These are phyloP conservation scores for Lapara coniferarum DNA, from an alignment of 2,888 invertebrate genomes.

Conservation along the genomic window DNA sequence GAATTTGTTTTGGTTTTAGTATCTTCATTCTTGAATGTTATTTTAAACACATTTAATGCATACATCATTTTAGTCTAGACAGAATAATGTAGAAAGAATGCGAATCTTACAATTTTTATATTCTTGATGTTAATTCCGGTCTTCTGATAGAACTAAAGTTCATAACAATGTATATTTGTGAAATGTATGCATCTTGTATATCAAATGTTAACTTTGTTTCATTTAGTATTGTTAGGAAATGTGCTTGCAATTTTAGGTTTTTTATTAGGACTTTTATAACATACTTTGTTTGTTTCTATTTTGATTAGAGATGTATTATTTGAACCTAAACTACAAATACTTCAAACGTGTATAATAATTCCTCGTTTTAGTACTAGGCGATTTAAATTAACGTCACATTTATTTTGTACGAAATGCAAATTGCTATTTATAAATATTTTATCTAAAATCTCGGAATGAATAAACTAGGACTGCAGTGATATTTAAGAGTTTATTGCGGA, in stretches of 20 bases:
- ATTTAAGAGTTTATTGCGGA: too few relatives aligned
- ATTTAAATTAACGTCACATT: too few relatives aligned
- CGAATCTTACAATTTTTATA: not conserved
- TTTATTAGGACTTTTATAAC: too few relatives aligned
- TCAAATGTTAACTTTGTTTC: not conserved
- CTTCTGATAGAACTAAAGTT: not conserved
- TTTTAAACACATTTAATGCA: not conserved
- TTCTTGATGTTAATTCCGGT: not conserved
- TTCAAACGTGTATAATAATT: too few relatives aligned
- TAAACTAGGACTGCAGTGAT: too few relatives aligned
- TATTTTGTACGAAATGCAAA: too few relatives aligned
- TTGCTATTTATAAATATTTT: too few relatives aligned
- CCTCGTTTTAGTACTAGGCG: too few relatives aligned
- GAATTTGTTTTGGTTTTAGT: not conserved
- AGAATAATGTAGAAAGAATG: not conserved
- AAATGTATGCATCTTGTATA: not conserved
- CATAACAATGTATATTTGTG: not conserved
- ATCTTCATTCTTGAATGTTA: not conserved
- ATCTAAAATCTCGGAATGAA: too few relatives aligned
- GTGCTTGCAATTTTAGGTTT: not conserved
- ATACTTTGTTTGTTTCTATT: too few relatives aligned
- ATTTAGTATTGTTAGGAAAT: not conserved
- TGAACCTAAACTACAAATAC: too few relatives aligned
- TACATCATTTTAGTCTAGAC: slow-evolving; percentile 1
- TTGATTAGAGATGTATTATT: too few relatives aligned